A percentile compares a stretch with the other conserved stretches of the same genome.
Evolutionary conservation across 2,797 vertebrate species (phyloP).

Genomic region (Chlorospingus flavigularis): DNA sequence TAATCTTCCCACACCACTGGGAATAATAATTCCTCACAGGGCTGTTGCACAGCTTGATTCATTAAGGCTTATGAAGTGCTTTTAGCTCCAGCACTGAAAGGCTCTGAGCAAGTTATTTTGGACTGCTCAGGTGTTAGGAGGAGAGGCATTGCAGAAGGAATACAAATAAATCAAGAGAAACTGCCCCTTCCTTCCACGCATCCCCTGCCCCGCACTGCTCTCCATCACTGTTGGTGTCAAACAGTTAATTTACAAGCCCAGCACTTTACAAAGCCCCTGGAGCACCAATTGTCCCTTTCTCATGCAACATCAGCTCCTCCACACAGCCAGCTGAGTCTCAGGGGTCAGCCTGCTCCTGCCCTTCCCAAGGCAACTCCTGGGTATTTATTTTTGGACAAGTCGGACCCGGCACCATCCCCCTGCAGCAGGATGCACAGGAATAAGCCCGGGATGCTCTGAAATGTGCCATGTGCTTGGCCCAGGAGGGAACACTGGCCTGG

Average conservation of each 20-base stretch:
- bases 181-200: constrained; percentile 12
- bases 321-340: constrained; percentile 22
- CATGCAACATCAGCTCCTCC: constrained; percentile 34
- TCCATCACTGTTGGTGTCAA: constrained; percentile 58
- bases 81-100: constrained; percentile 36
- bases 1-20: background rate
- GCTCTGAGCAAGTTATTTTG: constrained; percentile 44
- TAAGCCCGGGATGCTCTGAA: background rate
- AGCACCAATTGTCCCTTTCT: constrained; percentile 53
- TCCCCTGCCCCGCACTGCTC: constrained; percentile 3
- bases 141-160: constrained; percentile 16
- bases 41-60: constrained; percentile 59
- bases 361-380: background rate
- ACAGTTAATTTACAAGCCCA: constrained; percentile 71
- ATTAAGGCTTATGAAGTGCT: constrained; percentile 58
- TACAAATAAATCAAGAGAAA: constrained; percentile 63
- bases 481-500: fast-evolving
- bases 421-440: background rate
- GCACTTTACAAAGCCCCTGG: constrained; percentile 41
- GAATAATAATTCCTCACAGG: constrained; percentile 24
- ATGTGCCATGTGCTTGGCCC: background rate
- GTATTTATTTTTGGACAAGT: background rate
- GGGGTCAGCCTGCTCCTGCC: background rate
- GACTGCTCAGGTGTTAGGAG: constrained; percentile 56
- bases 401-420: background rate